These are phyloP conservation scores for Vulpes ferrilata DNA, from an alignment of 2,113 vertebrate genomes.

Conservation along the genomic window DNA sequence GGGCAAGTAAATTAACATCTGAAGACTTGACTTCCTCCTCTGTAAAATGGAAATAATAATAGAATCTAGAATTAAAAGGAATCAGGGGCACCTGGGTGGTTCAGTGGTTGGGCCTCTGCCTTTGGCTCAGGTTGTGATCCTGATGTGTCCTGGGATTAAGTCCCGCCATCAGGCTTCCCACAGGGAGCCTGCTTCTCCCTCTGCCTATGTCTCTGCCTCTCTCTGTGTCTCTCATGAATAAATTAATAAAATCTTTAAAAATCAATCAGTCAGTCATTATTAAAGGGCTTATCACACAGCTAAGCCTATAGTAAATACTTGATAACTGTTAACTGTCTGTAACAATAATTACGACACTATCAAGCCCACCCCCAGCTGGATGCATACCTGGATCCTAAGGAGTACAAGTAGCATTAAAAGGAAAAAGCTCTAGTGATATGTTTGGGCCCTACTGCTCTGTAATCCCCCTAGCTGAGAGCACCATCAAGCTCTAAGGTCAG, in stretches of 20 bases:
- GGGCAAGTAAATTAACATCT: neutral
- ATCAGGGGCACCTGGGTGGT: neutral
- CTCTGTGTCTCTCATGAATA: no score
- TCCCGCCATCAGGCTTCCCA: no score
- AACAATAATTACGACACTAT: neutral
- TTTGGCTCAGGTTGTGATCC: no score
- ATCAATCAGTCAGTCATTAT: neutral
- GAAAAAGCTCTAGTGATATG: neutral
- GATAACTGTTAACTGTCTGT: neutral
- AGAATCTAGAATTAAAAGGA: neutral
- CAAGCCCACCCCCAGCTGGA: neutral
- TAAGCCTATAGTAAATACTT: neutral
- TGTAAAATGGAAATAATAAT: neutral
- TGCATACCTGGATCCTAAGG: neutral
- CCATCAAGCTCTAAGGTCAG: neutral
- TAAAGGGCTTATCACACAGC: neutral
- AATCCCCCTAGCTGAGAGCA: neutral
- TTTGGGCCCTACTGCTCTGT: neutral
- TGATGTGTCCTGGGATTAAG: no score
- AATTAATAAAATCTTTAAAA: no score
- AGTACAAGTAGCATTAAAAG: neutral
- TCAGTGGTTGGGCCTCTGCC: no score
- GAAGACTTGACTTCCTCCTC: neutral
- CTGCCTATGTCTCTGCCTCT: no score
- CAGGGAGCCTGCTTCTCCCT: no score